Percentiles rank a stretch among this genome's conserved stretches.
phyloP scores from a whole-genome alignment of 2,113 vertebrate species.

The Motacilla tschutschensis region DNA sequence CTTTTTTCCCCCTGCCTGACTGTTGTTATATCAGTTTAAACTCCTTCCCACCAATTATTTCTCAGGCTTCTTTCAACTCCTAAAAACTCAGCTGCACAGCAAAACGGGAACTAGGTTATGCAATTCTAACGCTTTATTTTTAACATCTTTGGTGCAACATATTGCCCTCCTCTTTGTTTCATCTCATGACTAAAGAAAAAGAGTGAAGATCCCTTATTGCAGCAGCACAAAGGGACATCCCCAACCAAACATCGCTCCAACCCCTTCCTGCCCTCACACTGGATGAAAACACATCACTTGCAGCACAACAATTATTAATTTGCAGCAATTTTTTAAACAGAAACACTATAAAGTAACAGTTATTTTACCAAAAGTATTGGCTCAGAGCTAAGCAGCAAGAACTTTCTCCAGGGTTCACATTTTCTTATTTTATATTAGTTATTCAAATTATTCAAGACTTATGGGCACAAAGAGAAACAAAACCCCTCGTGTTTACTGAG shows the following conservation, averaged over 20 bases:
- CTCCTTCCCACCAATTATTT: slow-evolving; percentile 24
- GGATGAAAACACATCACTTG: neutral
- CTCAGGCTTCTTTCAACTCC: slow-evolving; percentile 21
- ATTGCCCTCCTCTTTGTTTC: slow-evolving; percentile 55
- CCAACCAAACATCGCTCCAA: neutral
- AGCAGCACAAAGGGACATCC: neutral
- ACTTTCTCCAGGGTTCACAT: neutral
- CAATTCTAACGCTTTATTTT: slow-evolving; percentile 55
- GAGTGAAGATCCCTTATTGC: neutral
- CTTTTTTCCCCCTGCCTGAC: neutral
- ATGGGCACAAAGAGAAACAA: rapidly evolving
- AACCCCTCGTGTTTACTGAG: neutral
- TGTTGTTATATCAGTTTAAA: neutral
- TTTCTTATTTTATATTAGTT: slow-evolving; percentile 24
- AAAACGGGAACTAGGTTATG: slow-evolving; percentile 46
- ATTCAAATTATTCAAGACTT: slow-evolving; percentile 25
- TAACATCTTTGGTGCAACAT: slow-evolving; percentile 54
- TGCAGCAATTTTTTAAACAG: neutral
- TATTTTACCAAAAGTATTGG: neutral
- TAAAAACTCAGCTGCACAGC: slow-evolving; percentile 10
- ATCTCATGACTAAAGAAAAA: slow-evolving; percentile 37
- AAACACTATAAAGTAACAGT: neutral
- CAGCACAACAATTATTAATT: neutral
- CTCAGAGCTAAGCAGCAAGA: neutral
- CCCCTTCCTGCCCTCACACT: neutral